Evolutionary conservation across 2,888 invertebrate genomes (phyloP).

Genomic region (Lithophane ornitopus): DNA sequence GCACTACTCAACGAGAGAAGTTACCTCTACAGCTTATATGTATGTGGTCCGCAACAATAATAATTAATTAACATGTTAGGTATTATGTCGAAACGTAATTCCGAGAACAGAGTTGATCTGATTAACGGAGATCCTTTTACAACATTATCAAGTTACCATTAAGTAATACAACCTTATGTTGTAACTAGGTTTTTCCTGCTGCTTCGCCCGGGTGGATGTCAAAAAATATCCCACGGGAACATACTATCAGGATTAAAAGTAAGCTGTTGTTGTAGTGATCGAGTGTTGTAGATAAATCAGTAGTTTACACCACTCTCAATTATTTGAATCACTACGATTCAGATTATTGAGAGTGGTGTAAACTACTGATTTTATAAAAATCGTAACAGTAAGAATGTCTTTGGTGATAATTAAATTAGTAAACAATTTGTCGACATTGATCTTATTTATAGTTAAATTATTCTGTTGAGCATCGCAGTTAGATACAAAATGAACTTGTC

Average conservation of each 20-base stretch:
- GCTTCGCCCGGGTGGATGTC: no score
- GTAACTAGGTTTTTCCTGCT: no score
- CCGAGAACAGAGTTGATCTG: constrained; percentile 26
- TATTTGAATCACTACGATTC: no score
- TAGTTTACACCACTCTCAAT: no score
- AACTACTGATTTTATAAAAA: neutral
- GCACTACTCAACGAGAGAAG: neutral
- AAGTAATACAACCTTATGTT: neutral
- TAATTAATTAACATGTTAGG: constrained; percentile 36
- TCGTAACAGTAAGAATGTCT: neutral
- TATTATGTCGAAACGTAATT: constrained; percentile 26
- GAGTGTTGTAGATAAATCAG: no score
- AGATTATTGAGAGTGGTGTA: neutral
- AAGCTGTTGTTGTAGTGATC: no score
- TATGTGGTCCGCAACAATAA: neutral
- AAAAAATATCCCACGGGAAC: no score
- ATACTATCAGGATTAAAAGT: no score
- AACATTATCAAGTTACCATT: constrained; percentile 17
- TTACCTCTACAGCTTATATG: neutral
- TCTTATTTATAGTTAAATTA: neutral
- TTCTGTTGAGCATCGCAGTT: no score
- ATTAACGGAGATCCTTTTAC: constrained; percentile 25
- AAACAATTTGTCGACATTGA: neutral
- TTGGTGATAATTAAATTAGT: neutral
- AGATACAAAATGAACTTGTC: no score